Evolutionary conservation across 92 coral and sea anemone species (phyloP).

Genomic region (Epizoanthus ramosus): DNA sequence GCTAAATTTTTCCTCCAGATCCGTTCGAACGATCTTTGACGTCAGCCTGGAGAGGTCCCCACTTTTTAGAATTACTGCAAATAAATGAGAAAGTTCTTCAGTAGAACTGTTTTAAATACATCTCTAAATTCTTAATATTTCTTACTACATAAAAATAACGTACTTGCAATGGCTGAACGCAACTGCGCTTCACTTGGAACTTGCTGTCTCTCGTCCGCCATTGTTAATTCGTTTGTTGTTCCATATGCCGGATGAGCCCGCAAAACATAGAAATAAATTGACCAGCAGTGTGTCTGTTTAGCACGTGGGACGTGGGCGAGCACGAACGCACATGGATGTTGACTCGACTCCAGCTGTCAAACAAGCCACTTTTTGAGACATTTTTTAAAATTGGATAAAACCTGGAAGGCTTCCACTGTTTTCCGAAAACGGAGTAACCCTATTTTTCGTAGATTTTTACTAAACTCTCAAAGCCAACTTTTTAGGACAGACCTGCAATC

Average conservation of each 20-base stretch:
- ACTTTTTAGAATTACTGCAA: constrained; percentile 74
- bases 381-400: too few relatives aligned
- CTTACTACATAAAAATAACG: neutral
- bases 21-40: constrained; percentile 80
- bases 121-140: neutral
- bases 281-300: neutral
- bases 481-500: too few relatives aligned
- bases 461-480: too few relatives aligned
- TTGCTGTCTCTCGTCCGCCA: constrained; percentile 16
- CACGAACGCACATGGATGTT: too few relatives aligned
- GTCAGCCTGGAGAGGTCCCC: constrained; percentile 84
- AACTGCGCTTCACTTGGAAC: constrained; percentile 10
- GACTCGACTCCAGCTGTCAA: too few relatives aligned
- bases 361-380: too few relatives aligned
- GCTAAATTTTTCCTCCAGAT: constrained; percentile 73
- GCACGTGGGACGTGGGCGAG: too few relatives aligned
- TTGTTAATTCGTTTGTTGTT: constrained; percentile 13
- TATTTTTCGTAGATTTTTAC: too few relatives aligned
- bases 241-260: constrained; percentile 6
- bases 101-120: neutral
- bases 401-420: too few relatives aligned
- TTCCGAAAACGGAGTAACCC: too few relatives aligned
- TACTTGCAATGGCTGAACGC: constrained; percentile 31
- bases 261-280: neutral
- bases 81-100: neutral